Conservation (phyloP, 2,888 invertebrate genomes). For the Chymomyza caudatula region DNA sequence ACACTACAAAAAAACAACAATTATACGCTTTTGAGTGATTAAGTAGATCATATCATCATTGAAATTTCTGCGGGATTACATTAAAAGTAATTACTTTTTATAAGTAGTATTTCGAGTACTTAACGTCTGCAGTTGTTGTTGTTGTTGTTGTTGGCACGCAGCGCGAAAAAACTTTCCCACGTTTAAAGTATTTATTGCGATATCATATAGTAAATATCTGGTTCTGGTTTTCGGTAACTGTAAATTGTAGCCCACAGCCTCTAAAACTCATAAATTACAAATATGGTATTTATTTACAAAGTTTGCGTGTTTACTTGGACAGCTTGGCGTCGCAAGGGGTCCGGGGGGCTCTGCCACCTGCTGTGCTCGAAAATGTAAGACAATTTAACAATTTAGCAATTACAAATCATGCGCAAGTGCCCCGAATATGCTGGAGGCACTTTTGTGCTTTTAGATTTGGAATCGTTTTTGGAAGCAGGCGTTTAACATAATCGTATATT, state of each 20-base stretch:
- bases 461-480: too few species aligned
- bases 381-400: slow-evolving; percentile 10
- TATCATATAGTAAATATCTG: background rate
- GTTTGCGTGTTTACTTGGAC: slow-evolving; percentile 70
- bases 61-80: too few species aligned
- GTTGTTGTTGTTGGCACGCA: background rate
- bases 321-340: slow-evolving; percentile 21
- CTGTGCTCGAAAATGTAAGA: background rate
- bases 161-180: slow-evolving; percentile 49
- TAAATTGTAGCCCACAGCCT: slow-evolving; percentile 52
- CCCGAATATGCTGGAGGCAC: slow-evolving; percentile 12
- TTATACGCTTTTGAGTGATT: background rate
- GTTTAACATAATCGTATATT: slow-evolving; percentile 19
- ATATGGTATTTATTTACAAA: slow-evolving; percentile 63
- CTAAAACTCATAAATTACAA: slow-evolving; percentile 60
- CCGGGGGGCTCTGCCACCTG: slow-evolving; percentile 3
- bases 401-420: slow-evolving; percentile 15
- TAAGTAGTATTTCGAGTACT: background rate
- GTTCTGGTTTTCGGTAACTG: slow-evolving; percentile 44
- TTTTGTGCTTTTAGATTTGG: too few species aligned
- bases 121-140: too few species aligned
- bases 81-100: background rate
- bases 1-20: background rate
- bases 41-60: too few species aligned
- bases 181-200: slow-evolving; percentile 40